Base-by-base conservation (phyloP, 2,113 vertebrate genomes). In the Hassar affinis region DNA sequence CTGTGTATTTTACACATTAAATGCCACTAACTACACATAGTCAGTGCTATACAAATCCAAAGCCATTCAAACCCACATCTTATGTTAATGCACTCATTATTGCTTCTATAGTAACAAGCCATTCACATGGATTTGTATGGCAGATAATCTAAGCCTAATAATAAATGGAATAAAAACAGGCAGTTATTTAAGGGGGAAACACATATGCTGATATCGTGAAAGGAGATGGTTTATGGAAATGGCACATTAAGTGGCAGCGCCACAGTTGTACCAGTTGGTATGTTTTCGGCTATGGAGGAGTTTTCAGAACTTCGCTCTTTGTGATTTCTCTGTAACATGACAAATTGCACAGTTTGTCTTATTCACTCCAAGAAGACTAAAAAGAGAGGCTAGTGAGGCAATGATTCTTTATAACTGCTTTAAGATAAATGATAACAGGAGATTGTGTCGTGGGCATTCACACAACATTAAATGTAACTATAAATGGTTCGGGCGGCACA, bases 1-100 rank as follows among this genome's bases (percentile, higher is more conserved):
- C 52, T 52, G 81, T 30, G 42, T 18, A 17, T 42, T 83, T 64
- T 49, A 77, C 71, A 83, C 57, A 78, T 66, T 83, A 77, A 83
- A 77, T 76, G 33, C 12, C 22, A 52, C 47, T 52, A 52, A n/a
- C 30, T 27, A n/a, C 14, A 33, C 15, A 47, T 52, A 51, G 12
- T 17, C 69, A n/a, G 27, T 7, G 27, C 2, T 74, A 27, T 27
- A 64, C 11, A 77, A 42, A 42, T 42, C 38, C 38, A 42, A 42
- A 42, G 25, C n/a, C 25, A 72, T n/a, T 38, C 6, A 42, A 42
- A 69, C 25, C 20, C 17, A 69, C 38, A 20, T 22, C 4, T 52
- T 52, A 20, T 33, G 20, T 75, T 30, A 30, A 8, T 20, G 49
- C n/a, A 20, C 25, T 17, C 35, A n/a, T 71, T 49, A 49, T 6